A percentile compares a stretch with the other conserved stretches of the same genome.
Evolutionary conservation across 1,140 invertebrate genomes (phyloP).

Genomic region (Hyposmocoma kahamanoa): DNA sequence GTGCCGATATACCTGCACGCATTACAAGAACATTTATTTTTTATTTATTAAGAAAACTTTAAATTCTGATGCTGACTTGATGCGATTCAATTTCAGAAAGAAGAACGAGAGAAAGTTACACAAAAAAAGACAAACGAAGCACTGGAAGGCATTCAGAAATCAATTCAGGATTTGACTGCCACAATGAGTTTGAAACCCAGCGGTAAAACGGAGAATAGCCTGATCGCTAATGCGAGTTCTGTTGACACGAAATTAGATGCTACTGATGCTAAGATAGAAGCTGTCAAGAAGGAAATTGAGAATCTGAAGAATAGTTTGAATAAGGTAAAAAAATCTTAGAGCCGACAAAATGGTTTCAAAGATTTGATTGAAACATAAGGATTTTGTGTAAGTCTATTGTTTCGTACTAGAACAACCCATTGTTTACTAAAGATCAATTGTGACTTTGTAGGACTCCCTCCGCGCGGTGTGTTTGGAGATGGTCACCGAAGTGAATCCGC

Average conservation of each 20-base stretch:
- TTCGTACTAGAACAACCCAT: too few relatives aligned
- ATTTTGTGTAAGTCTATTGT: too few relatives aligned
- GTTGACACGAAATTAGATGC: conserved; percentile 31
- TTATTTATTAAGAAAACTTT: conserved; percentile 11
- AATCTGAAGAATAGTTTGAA: conserved; percentile 71
- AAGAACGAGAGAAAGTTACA: conserved; percentile 79
- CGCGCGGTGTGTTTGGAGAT: conserved; percentile 44
- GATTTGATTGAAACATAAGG: too few relatives aligned
- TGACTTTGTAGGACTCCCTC: conserved; percentile 39
- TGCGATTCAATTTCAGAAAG: conserved; percentile 73
- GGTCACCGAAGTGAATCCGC: conserved; percentile 40
- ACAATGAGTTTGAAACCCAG: conserved; percentile 37
- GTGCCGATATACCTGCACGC: neutral
- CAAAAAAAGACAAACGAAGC: conserved; percentile 80
- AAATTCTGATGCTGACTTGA: too few relatives aligned
- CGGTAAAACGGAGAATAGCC: conserved; percentile 66
- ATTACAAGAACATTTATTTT: too few relatives aligned
- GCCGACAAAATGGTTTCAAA: too few relatives aligned
- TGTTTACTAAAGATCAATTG: too few relatives aligned
- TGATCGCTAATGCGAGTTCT: conserved; percentile 53
- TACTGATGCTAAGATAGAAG: conserved; percentile 68
- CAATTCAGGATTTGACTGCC: conserved; percentile 72
- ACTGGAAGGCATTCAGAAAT: conserved; percentile 78
- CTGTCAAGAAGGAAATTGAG: conserved; percentile 72
- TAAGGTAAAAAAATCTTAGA: too few relatives aligned